phyloP scores from a whole-genome alignment of 1,140 invertebrate genomes.

The Apis laboriosa region DNA sequence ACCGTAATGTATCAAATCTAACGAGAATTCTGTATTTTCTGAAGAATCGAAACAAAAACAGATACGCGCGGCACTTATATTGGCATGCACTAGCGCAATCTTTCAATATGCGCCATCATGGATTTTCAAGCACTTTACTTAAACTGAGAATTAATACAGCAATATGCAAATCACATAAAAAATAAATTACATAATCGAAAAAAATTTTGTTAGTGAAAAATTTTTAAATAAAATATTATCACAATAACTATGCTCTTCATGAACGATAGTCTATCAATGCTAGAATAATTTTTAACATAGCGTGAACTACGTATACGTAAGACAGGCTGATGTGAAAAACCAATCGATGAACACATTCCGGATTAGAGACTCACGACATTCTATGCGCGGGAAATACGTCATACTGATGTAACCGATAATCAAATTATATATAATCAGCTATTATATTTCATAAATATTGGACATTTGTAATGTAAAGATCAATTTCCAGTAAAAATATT shows the following conservation, averaged over 20 bases:
- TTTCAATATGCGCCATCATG: constrained; percentile 53
- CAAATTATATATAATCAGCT: not conserved
- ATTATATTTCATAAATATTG: not conserved
- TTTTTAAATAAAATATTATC: not conserved
- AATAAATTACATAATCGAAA: not conserved
- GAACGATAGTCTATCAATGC: not conserved
- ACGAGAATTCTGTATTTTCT: not conserved
- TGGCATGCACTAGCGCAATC: constrained; percentile 26
- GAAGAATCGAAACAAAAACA: not conserved
- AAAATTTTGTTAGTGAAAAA: not conserved
- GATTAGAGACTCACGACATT: constrained; percentile 3
- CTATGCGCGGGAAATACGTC: constrained; percentile 45
- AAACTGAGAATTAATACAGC: not conserved
- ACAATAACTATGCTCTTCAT: not conserved
- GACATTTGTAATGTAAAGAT: not conserved
- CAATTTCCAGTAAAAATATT: not conserved
- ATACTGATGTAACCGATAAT: not conserved
- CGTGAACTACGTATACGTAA: constrained; percentile 18
- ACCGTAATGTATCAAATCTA: not conserved
- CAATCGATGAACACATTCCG: constrained; percentile 41
- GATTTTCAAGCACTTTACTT: constrained; percentile 37
- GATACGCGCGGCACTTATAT: constrained; percentile 11
- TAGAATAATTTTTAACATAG: constrained; percentile 5
- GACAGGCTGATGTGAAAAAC: constrained; percentile 24
- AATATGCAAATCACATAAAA: constrained; percentile 1